Conservation (phyloP, 2,888 invertebrate species). For the Philereme vetulata region DNA sequence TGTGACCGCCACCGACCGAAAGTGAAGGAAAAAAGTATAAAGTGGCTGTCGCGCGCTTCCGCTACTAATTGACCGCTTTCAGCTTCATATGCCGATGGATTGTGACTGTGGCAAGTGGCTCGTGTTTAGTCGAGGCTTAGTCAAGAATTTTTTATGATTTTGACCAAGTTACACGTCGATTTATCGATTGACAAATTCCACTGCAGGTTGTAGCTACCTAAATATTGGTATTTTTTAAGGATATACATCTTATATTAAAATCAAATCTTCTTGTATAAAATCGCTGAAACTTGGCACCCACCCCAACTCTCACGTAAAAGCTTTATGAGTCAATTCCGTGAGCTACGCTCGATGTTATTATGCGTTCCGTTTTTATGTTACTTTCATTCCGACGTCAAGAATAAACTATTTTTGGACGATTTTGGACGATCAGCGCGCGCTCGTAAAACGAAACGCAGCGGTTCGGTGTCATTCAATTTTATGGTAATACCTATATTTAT, state of each 20-base stretch:
- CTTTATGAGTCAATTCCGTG: conserved; percentile 75
- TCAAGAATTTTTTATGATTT: no score
- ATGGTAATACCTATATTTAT: conserved; percentile 50
- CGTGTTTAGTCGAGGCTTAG: no score
- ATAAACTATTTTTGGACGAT: conserved; percentile 67
- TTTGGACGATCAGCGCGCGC: conserved; percentile 27
- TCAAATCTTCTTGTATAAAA: conserved; percentile 4
- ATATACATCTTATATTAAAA: neutral
- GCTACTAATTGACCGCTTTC: no score
- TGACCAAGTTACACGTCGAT: no score
- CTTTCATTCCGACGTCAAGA: conserved; percentile 69
- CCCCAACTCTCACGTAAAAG: conserved; percentile 62
- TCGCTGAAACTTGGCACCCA: conserved; percentile 44
- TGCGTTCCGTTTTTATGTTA: conserved; percentile 73
- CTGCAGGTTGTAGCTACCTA: no score
- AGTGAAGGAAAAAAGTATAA: no score
- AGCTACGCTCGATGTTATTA: conserved; percentile 71
- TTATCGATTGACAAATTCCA: no score
- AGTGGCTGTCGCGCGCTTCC: no score
- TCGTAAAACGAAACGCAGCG: conserved; percentile 72
- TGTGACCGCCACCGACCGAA: no score
- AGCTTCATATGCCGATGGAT: no score
- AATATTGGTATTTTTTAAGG: no score
- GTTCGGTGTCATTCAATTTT: conserved; percentile 70
- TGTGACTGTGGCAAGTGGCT: no score